phyloP scores from a whole-genome alignment of 35 echinoderm and acorn worm genomes.

The Diadema setosum region DNA sequence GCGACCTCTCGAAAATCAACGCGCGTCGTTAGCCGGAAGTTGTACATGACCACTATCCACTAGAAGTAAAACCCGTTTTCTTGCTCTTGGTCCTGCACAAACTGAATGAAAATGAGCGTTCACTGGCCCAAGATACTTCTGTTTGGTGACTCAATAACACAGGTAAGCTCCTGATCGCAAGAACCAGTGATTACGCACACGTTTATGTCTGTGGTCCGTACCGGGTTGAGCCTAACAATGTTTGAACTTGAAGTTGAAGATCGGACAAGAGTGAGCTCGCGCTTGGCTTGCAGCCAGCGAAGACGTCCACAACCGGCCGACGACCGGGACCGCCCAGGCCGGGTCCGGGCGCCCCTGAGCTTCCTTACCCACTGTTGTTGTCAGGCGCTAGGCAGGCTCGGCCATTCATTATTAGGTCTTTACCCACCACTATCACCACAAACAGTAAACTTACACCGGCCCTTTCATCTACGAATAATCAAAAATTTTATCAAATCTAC shows the following conservation, averaged over 20 bases:
- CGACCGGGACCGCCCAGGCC: too few relatives aligned
- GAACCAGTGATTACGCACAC: background rate
- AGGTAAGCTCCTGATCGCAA: constrained; percentile 20
- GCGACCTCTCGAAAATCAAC: too few relatives aligned
- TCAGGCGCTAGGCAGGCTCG: background rate
- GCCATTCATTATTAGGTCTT: background rate
- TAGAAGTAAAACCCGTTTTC: background rate
- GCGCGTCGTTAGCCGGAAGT: too few relatives aligned
- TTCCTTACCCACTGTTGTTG: background rate
- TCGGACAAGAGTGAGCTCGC: background rate
- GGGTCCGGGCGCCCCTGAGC: too few relatives aligned
- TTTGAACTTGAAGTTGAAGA: background rate
- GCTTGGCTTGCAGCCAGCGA: background rate
- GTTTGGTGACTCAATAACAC: constrained; percentile 44
- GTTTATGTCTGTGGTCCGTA: background rate
- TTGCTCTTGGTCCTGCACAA: too few relatives aligned
- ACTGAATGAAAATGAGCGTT: too few relatives aligned
- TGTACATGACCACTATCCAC: background rate
- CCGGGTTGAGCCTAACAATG: background rate
- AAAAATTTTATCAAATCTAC: background rate
- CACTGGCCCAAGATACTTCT: constrained; percentile 32
- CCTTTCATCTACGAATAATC: background rate
- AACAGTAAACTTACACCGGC: background rate
- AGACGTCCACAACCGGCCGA: background rate
- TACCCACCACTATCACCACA: background rate